These are phyloP conservation scores for Rhodinocichla rosea DNA, from an alignment of 2,113 vertebrate genomes.

Conservation along the genomic window DNA sequence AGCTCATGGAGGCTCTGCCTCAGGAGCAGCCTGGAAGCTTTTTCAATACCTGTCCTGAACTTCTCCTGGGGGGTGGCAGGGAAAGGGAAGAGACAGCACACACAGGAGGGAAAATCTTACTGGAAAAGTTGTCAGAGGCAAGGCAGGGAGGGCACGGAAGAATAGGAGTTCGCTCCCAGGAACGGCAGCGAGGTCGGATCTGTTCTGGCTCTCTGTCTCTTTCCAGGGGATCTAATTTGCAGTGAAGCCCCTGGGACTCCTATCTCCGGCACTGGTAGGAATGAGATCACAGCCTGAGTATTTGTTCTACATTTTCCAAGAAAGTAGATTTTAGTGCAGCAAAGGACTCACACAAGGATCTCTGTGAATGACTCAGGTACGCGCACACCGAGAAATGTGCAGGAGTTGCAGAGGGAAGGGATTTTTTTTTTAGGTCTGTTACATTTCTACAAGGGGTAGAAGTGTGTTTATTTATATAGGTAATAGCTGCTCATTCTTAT, in stretches of 20 bases:
- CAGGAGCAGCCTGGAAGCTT: not conserved
- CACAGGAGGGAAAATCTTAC: not conserved
- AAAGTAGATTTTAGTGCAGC: conserved; percentile 22
- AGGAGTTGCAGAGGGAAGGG: not conserved
- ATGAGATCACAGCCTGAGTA: conserved; percentile 47
- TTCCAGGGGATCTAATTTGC: conserved; percentile 52
- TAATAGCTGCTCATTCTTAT: not conserved
- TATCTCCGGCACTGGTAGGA: not conserved
- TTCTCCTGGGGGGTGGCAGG: not conserved
- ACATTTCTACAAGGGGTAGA: not conserved
- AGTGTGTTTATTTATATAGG: not conserved
- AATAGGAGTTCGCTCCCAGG: not conserved
- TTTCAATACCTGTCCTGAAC: not conserved
- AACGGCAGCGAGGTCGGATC: conserved; percentile 19
- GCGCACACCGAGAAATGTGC: not conserved
- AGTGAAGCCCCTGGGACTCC: conserved; percentile 45
- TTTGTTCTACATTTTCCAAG: not conserved
- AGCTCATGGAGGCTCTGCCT: not conserved
- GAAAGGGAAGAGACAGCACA: not conserved
- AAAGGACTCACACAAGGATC: not conserved
- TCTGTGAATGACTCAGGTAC: not conserved
- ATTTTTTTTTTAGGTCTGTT: not conserved
- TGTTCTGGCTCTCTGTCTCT: not conserved
- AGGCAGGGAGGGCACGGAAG: not conserved
- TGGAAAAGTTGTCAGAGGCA: conserved; percentile 32